Evolutionary conservation across 2,797 vertebrate genomes (phyloP), one percentile per base, ranked within the genome.

Genomic region (Sphenopsis melanotis): DNA sequence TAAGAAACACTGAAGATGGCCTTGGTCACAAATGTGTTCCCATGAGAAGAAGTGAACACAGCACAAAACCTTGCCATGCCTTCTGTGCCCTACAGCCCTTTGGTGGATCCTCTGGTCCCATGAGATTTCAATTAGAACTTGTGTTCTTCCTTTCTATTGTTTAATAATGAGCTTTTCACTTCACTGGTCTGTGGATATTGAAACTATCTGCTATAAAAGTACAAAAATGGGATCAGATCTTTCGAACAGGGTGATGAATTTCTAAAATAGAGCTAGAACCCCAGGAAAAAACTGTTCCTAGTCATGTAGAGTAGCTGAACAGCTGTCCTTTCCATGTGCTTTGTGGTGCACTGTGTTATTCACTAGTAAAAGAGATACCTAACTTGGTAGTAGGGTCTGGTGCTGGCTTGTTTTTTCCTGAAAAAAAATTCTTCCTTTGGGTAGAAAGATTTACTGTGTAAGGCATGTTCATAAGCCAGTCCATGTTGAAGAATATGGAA

Each of bases 131-230:
- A 61, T 81, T 80, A 94, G 30, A 83, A 41, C 17, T 57, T 57
- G 37, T 36, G 50, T 87, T 92, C 36, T 61, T 83, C 85, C 66
- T 95, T 88, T 83, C 76, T 87, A 10, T 83, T 88, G 55, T 87
- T 83, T 87, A 68, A 70, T 89, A 95, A 83, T 57, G 59, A 88
- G 68, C 56, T 89, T 87, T 82, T 86, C 66, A 52, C 59, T 84
- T 90, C 63, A 60, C 47, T 83, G 66, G 64, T 39, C 49, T 34
- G 21, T 68, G 63, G 37, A n/a, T 76, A 63, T 53, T 88, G 27
- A 72, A 91, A 81, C 56, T 70, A 18, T 42, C 66, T 78, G 71
- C 46, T 72, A 46, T 30, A 53, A 24, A 63, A 83, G 44, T 29
- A 85, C 37, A 36, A 32, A 79, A 88, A 39, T 32, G 27, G 30